Evolutionary conservation across 2,113 vertebrate genomes (phyloP).

Genomic region (Tyrannus savana): DNA sequence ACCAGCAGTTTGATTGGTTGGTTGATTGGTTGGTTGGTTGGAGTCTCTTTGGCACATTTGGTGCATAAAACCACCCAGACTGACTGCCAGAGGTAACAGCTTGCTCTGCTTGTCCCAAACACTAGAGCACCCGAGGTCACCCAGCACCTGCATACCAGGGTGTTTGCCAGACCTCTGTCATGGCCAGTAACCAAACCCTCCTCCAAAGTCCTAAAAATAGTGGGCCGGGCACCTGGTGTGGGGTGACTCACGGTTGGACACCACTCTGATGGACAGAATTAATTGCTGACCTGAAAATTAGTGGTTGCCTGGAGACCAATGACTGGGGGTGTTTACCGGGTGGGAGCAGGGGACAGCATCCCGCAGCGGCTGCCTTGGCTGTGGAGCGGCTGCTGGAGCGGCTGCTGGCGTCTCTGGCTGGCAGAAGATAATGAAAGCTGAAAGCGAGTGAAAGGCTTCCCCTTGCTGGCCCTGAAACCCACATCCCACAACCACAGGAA

Average conservation of each 20-base stretch:
- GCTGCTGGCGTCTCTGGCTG: fast-evolving
- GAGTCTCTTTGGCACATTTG: background rate
- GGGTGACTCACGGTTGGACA: background rate
- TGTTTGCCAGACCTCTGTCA: background rate
- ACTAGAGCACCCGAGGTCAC: fast-evolving
- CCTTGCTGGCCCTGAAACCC: background rate
- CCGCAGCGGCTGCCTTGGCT: fast-evolving
- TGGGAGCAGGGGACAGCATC: fast-evolving
- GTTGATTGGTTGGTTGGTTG: background rate
- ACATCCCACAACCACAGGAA: background rate
- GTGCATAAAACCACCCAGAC: background rate
- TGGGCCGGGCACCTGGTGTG: fast-evolving
- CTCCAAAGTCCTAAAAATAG: constrained; percentile 7
- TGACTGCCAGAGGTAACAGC: background rate
- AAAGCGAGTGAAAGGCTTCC: constrained; percentile 8
- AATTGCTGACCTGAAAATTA: constrained; percentile 38
- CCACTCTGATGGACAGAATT: background rate
- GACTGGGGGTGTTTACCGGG: background rate
- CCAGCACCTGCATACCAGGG: background rate
- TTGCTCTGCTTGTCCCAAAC: background rate
- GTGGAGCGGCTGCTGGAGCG: fast-evolving
- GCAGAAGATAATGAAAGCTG: constrained; percentile 24
- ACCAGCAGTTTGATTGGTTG: background rate
- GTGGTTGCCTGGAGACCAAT: background rate
- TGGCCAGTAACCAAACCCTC: background rate